Percentiles rank a stretch among this genome's conserved stretches.
These are phyloP conservation scores for Drosophila phalerata DNA, from an alignment of 2,888 invertebrate genomes.

Conservation along the genomic window DNA sequence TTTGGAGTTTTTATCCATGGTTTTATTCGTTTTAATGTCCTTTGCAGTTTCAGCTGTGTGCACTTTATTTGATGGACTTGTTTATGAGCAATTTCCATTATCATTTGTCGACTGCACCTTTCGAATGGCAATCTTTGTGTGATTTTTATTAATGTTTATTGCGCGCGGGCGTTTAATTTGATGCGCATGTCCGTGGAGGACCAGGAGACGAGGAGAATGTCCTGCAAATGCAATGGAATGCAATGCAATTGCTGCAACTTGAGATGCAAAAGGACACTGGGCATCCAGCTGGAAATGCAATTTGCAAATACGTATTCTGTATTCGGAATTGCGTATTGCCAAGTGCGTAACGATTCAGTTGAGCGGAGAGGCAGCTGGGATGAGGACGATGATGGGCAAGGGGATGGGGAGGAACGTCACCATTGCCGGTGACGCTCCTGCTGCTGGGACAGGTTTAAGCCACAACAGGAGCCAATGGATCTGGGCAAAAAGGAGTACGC, in stretches of 20 bases:
- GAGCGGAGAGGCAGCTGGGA: not conserved
- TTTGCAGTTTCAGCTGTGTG: slow-evolving; percentile 65
- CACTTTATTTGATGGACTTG: slow-evolving; percentile 81
- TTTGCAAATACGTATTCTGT: slow-evolving; percentile 70
- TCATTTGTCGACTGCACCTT: slow-evolving; percentile 60
- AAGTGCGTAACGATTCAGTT: slow-evolving; percentile 41
- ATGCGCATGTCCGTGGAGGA: slow-evolving; percentile 46
- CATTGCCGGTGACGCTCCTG: not conserved
- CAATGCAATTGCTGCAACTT: slow-evolving; percentile 68
- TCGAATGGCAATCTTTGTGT: slow-evolving; percentile 72
- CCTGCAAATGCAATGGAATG: slow-evolving; percentile 50
- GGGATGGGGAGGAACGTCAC: not conserved
- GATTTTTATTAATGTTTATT: slow-evolving; percentile 80
- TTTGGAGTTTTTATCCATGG: slow-evolving; percentile 6
- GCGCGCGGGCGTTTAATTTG: slow-evolving; percentile 71
- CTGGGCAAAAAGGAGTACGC: slow-evolving; percentile 33
- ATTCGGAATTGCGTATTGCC: slow-evolving; percentile 37
- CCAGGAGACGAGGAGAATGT: slow-evolving; percentile 18
- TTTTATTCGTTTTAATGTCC: slow-evolving; percentile 47
- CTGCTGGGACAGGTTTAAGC: slow-evolving; percentile 19
- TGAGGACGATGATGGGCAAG: not conserved
- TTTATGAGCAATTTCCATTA: slow-evolving; percentile 73
- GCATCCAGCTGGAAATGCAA: slow-evolving; percentile 64
- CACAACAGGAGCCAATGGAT: slow-evolving; percentile 16
- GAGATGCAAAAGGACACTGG: slow-evolving; percentile 33